Evolutionary conservation across 2,888 invertebrate species (phyloP).

Genomic region (Pseudococcus jackbeardsleyi): DNA sequence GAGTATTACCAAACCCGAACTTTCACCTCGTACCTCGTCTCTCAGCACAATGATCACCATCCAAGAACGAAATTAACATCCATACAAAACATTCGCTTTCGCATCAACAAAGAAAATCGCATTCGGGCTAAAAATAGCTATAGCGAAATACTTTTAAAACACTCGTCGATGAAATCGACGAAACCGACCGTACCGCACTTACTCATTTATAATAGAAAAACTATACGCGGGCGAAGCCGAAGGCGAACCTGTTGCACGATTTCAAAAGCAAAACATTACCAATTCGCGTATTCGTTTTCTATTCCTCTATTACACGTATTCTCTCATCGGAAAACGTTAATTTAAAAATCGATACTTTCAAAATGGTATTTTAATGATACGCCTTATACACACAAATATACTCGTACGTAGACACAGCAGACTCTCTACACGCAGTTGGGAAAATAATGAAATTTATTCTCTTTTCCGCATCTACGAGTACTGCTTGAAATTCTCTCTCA

Average conservation of each 20-base stretch:
- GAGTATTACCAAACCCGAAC: not conserved
- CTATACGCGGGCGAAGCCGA: not conserved
- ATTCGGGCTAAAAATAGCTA: not conserved
- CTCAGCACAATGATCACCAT: not conserved
- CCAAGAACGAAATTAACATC: slow-evolving; percentile 3
- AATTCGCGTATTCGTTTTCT: slow-evolving; percentile 4
- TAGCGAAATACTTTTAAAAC: not conserved
- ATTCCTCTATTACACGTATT: not conserved
- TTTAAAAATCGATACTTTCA: slow-evolving; percentile 35
- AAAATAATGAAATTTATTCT: slow-evolving; percentile 39
- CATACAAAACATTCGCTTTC: not conserved
- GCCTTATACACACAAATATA: not conserved
- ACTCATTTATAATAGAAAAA: not conserved
- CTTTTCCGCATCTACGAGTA: not conserved
- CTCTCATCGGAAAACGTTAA: slow-evolving; percentile 35
- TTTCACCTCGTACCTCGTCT: not conserved
- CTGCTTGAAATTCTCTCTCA: not conserved
- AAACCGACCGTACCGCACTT: not conserved
- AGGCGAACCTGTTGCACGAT: not conserved
- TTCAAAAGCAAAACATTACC: slow-evolving; percentile 28
- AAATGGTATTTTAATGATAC: slow-evolving; percentile 47
- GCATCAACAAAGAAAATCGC: not conserved
- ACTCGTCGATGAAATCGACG: not conserved
- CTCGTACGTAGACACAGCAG: not conserved
- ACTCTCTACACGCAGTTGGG: not conserved